Base-by-base conservation (phyloP, 1,140 invertebrate genomes). In the Bombyx mori region DNA sequence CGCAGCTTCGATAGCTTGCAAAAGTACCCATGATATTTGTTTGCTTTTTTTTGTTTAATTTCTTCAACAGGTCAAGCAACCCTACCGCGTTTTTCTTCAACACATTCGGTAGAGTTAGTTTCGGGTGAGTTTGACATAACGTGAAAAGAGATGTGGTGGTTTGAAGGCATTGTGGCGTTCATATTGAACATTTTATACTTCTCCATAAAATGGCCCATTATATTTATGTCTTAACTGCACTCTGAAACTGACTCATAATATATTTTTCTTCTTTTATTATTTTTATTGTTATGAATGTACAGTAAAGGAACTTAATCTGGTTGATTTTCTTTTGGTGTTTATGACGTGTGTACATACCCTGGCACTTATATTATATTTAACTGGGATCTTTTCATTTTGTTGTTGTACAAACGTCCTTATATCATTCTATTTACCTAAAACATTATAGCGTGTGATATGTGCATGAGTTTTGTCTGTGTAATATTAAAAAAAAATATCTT, bases 31-130 rank as follows among this genome's bases (percentile, higher is more conserved):
- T 77, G 60, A 76, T 71, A 79, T 73, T 82, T 75, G 71, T 82
- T 75, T 79, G 73, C 77, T 84, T 80, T 65, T 82, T 82, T 86
- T 86, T 81, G 75, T 82, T 80, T 86, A 81, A 86, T 91, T 89
- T 90, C 89, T 92, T 90, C 92, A 92, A 91, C 89, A 91, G 91
- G 89, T 90, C 89, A 90, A 89, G 89, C 87, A 91, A 90, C 87
- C 90, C 91, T 84, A 89, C 90, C 88, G 87, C 90, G 89, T 91
- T 92, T 92, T 89, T 92, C 90, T 90, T 90, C 89, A 89, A 91
- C 89, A 92, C 90, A 79, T 89, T 92, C 89, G 79, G 79, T 88
- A 88, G 86, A 82, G 91, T 91, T 88, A 91, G 90, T 86, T 91
- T 92, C 88, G 92, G 92, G 92, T 93, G 92, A 91, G 92, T 93